Evolutionary conservation across 2,113 vertebrate genomes (phyloP), one percentile per base, ranked within the genome.

Genomic region (Gobius niger): DNA sequence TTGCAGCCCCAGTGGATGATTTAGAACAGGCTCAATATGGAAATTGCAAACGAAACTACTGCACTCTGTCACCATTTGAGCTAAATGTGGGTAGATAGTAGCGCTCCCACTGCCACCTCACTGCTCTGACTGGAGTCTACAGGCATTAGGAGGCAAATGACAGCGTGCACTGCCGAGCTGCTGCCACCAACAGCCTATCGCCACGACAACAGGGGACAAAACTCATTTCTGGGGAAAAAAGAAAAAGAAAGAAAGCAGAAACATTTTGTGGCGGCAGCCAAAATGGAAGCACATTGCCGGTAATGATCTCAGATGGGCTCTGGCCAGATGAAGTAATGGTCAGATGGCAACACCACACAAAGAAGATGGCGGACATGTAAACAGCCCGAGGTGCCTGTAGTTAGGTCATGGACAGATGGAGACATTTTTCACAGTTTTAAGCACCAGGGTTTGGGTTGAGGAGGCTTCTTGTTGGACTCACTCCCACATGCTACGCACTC

Each of bases 121-220:
- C 75, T 77, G 60, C 78, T 64, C 51, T 13, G 14, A 18, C 67
- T 71, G 63, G 49, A 73, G 71, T 83, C 65, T 10, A 52, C 68
- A 56, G 63, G 72, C 47, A 71, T 80, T 65, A 74, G 18, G 51
- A 73, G 67, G 70, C 41, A 74, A 67, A 78, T 68, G 56, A 47
- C 54, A 44, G 65, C 5, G 9, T 66, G 71, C 19, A 19, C 44
- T n/a, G 68, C 67, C 47, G 11, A 68, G 67, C 16, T 44, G 47
- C 61, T 79, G 66, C 15, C 53, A 61, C 49, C 44, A 42, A 63
- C 66, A 63, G 11, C 42, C 14, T 19, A 72, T 60, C 40, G 8
- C 57, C 14, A 44, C 15, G 40, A 40, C 40, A 73, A 67, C 44
- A 57, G 42, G 24, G 41, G 46, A 70, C 44, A 53, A 24, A 66